A percentile compares a stretch with the other conserved stretches of the same genome.
Conservation (phyloP, 2,888 invertebrate genomes). For the Tortrix viridana region DNA sequence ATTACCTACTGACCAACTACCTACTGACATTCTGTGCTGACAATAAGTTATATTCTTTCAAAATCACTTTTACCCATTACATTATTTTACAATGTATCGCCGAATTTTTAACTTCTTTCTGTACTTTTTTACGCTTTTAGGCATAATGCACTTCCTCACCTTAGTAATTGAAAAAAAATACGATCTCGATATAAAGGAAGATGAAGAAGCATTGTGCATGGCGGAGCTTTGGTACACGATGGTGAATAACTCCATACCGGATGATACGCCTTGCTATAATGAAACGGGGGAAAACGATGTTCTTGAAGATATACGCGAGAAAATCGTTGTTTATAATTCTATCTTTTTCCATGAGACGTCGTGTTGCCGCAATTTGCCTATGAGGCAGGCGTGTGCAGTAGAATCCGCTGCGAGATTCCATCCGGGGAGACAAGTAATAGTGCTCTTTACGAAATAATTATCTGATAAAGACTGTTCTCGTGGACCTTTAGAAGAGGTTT, state of each 20-base stretch:
- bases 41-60: no score
- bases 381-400: slow-evolving; percentile 37
- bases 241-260: background rate
- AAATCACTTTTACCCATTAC: no score
- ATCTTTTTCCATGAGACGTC: slow-evolving; percentile 38
- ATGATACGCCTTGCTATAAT: slow-evolving; percentile 19
- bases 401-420: slow-evolving; percentile 36
- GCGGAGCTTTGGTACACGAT: background rate
- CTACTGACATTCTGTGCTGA: no score
- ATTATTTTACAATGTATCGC: no score
- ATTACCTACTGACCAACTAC: no score
- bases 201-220: background rate
- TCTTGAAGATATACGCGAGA: background rate
- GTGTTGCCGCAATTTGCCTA: slow-evolving; percentile 22
- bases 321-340: slow-evolving; percentile 12
- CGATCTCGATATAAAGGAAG: no score
- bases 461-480: background rate
- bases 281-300: background rate
- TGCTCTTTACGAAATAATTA: slow-evolving; percentile 16
- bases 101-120: no score
- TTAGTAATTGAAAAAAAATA: no score
- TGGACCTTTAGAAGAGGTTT: slow-evolving; percentile 13
- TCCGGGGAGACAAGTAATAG: slow-evolving; percentile 20
- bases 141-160: no score
- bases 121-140: no score